Evolutionary conservation across 2,113 vertebrate species (phyloP).

Genomic region (Istiophorus platypterus): DNA sequence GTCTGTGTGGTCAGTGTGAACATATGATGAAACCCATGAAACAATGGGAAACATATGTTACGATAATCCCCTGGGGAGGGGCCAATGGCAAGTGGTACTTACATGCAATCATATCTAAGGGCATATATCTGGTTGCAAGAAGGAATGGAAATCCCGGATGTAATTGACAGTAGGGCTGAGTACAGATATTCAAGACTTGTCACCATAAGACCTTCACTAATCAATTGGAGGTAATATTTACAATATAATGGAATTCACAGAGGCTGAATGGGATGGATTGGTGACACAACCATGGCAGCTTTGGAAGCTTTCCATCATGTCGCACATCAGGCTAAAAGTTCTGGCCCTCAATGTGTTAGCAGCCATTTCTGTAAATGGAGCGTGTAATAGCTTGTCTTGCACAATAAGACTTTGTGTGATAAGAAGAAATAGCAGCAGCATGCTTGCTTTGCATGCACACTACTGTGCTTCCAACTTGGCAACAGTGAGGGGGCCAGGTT

Average conservation of each 20-base stretch:
- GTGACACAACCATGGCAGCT: constrained; percentile 37
- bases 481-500: constrained; percentile 85
- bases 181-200: constrained; percentile 17
- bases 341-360: constrained; percentile 32
- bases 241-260: constrained; percentile 41
- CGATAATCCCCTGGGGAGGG: constrained; percentile 19
- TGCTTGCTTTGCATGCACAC: constrained; percentile 84
- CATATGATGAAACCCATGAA: constrained; percentile 40
- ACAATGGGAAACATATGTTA: constrained; percentile 76
- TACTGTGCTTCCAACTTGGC: constrained; percentile 79
- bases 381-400: constrained; percentile 81
- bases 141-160: constrained; percentile 31
- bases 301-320: constrained; percentile 37
- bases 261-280: constrained; percentile 1
- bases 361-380: constrained; percentile 70
- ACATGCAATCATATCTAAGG: constrained; percentile 57
- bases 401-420: constrained; percentile 87
- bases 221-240: constrained; percentile 46
- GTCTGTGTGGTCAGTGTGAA: constrained; percentile 49
- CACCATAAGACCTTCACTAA: constrained; percentile 11
- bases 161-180: constrained; percentile 5
- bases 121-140: constrained; percentile 43
- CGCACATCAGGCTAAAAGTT: constrained; percentile 40
- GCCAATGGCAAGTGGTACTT: constrained; percentile 49
- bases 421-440: constrained; percentile 88